Evolutionary conservation across 2,797 vertebrate species (phyloP).

Genomic region (Scolopax bukidnonensis): DNA sequence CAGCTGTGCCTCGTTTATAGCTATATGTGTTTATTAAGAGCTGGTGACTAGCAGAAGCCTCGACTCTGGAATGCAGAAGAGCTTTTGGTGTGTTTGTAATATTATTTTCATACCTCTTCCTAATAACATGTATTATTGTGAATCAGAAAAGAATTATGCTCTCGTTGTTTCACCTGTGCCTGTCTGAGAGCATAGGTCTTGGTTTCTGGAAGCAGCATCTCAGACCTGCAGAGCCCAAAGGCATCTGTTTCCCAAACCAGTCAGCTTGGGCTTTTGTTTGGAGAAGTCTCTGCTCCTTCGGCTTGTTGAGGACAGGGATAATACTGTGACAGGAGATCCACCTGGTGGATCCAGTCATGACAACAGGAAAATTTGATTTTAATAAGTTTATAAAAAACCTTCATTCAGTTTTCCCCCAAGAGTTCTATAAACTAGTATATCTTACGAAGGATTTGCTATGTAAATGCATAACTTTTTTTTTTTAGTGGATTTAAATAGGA

Average conservation of each 20-base stretch:
- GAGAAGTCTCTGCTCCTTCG: background rate
- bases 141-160: background rate
- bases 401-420: background rate
- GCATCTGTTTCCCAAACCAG: fast-evolving
- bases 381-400: background rate
- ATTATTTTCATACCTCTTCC: background rate
- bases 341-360: fast-evolving
- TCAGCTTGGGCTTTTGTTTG: background rate
- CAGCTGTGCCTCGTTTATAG: background rate
- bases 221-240: background rate
- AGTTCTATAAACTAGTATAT: background rate
- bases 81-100: background rate
- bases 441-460: background rate
- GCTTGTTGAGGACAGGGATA: background rate
- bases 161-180: background rate
- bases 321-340: background rate
- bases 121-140: background rate
- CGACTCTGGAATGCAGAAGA: background rate
- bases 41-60: background rate
- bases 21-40: background rate
- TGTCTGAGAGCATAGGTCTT: background rate
- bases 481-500: background rate
- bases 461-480: background rate
- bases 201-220: background rate
- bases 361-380: background rate